Percentiles rank a stretch among this genome's conserved stretches.
These are phyloP conservation scores for Machaerirhynchus nigripectus DNA, from an alignment of 2,113 vertebrate genomes.

Conservation along the genomic window DNA sequence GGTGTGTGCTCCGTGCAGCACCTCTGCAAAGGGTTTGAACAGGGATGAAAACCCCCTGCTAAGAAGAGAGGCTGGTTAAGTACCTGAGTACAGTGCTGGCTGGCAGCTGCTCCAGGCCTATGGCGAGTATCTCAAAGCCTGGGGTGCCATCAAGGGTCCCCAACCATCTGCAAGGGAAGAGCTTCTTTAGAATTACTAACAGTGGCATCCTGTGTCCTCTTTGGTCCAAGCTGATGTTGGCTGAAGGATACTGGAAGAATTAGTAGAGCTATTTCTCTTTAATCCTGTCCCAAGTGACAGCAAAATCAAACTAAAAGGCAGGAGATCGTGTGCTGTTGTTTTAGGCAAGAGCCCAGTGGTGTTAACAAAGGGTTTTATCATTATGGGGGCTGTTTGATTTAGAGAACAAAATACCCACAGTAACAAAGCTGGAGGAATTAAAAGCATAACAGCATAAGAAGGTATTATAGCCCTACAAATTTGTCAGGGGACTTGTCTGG, in stretches of 20 bases:
- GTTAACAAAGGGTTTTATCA: background rate
- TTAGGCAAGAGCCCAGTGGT: slow-evolving; percentile 43
- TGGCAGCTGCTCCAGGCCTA: background rate
- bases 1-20: background rate
- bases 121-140: background rate
- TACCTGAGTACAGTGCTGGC: background rate
- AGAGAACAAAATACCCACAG: background rate
- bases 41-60: background rate
- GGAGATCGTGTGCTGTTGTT: slow-evolving; percentile 6
- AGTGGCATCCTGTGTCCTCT: background rate
- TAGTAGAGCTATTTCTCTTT: slow-evolving; percentile 19
- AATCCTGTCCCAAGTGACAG: slow-evolving; percentile 38
- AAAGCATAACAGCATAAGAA: slow-evolving; percentile 69
- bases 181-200: background rate
- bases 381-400: background rate
- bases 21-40: background rate
- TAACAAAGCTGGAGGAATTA: slow-evolving; percentile 68
- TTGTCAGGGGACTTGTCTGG: slow-evolving; percentile 36
- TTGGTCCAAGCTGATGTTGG: slow-evolving; percentile 8
- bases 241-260: slow-evolving; percentile 57
- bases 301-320: slow-evolving; percentile 3
- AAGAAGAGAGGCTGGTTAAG: background rate
- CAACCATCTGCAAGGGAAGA: slow-evolving; percentile 29
- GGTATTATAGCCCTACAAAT: slow-evolving; percentile 44
- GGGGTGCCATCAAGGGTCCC: slow-evolving; percentile 24